These are phyloP conservation scores for Tricholauxania praeusta DNA, from an alignment of 2,888 invertebrate genomes.

Conservation along the genomic window DNA sequence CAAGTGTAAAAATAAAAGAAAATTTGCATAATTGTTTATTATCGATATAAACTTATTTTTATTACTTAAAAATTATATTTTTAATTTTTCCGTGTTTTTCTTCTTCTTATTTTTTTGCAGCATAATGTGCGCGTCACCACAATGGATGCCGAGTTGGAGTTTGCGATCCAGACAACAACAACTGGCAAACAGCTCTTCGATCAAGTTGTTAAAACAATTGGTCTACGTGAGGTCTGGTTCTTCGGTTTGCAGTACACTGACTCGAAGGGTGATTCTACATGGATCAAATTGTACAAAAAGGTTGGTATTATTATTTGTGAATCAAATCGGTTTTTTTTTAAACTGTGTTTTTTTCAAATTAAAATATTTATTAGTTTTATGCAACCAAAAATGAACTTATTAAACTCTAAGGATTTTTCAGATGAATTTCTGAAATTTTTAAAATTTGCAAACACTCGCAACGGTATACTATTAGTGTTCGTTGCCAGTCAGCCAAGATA, in stretches of 20 bases:
- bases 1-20: too few species aligned
- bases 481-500: too few species aligned
- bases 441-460: too few species aligned
- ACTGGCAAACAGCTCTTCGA: constrained; percentile 99
- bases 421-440: too few species aligned
- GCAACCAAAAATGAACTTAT: too few species aligned
- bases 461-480: too few species aligned
- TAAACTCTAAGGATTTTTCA: too few species aligned
- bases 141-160: constrained; percentile 99
- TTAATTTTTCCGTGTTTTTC: constrained; percentile 34
- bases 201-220: constrained; percentile 99
- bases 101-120: constrained; percentile 73
- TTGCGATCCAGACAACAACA: constrained; percentile 99
- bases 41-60: constrained; percentile 18
- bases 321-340: background rate
- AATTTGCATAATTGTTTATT: background rate
- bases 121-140: constrained; percentile 99
- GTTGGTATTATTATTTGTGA: constrained; percentile 71
- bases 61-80: constrained; percentile 12
- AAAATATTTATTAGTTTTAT: too few species aligned
- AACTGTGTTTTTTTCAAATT: too few species aligned
- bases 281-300: constrained; percentile 99
- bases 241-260: constrained; percentile 99
- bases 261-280: constrained; percentile 96
- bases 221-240: constrained; percentile 99